These are phyloP conservation scores for Acanthosoma haemorrhoidale DNA, from an alignment of 2,888 invertebrate species.

Conservation along the genomic window DNA sequence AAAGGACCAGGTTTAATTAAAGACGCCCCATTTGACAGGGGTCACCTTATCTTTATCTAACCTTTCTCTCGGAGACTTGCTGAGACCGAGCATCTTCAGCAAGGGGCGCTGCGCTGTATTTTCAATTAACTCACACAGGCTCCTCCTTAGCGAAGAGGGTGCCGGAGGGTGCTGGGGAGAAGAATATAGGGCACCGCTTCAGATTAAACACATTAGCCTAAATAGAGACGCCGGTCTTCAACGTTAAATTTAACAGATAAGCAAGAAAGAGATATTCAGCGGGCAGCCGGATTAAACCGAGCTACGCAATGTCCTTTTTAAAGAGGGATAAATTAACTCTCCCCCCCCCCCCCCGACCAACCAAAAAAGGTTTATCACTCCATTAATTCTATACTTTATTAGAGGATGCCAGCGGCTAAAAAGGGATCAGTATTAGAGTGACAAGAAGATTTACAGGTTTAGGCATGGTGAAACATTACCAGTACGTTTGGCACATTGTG, in stretches of 20 bases:
- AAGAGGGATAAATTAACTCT: not conserved
- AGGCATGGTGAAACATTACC: too few species aligned
- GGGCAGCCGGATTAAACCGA: not conserved
- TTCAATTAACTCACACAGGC: not conserved
- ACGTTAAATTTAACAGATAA: not conserved
- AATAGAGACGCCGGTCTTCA: not conserved
- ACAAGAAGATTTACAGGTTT: too few species aligned
- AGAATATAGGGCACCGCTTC: not conserved
- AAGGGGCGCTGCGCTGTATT: not conserved
- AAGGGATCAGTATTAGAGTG: not conserved
- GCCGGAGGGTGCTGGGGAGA: not conserved
- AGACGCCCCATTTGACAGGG: constrained; percentile 27
- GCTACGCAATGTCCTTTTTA: not conserved
- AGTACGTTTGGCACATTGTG: too few species aligned
- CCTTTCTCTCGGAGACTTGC: not conserved
- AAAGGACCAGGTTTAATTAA: constrained; percentile 21
- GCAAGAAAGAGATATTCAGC: not conserved
- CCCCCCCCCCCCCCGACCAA: too few species aligned
- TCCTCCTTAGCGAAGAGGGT: too few species aligned
- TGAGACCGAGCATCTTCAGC: too few species aligned
- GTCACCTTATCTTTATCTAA: constrained; percentile 28
- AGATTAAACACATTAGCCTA: not conserved
- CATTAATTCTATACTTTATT: constrained; percentile 2
- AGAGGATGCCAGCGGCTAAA: too few species aligned
- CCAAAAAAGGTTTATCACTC: not conserved